phyloP scores from a whole-genome alignment of 2,797 vertebrate genomes.

The Nyctibius grandis region DNA sequence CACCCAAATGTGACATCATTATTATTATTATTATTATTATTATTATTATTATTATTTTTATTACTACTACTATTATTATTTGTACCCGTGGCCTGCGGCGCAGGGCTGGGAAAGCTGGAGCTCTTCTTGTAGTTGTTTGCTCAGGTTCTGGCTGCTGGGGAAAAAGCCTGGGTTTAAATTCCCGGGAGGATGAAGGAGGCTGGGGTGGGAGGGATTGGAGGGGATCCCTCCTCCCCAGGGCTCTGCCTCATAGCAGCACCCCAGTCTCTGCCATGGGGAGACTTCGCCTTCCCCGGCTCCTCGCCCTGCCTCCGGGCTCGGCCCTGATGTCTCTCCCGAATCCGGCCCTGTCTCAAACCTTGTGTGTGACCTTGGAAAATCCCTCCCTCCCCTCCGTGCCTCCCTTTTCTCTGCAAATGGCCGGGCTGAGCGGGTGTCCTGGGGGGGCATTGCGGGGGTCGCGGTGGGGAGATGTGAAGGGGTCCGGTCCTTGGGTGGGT shows the following conservation, averaged over 20 bases:
- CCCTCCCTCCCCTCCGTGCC: background rate
- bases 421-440: background rate
- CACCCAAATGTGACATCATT: background rate
- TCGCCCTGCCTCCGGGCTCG: background rate
- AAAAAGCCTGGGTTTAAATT: constrained; percentile 18
- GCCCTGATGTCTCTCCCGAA: background rate
- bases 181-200: constrained; percentile 20
- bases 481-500: background rate
- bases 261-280: background rate
- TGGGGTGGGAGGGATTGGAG: constrained; percentile 20
- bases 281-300: background rate
- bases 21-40: background rate
- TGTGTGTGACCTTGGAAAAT: constrained; percentile 55
- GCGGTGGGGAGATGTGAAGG: background rate
- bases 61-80: background rate
- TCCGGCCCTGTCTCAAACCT: constrained; percentile 20
- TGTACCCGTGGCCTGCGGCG: background rate
- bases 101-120: background rate
- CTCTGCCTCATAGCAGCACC: constrained; percentile 22
- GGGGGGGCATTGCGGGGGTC: background rate
- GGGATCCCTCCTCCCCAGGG: constrained; percentile 5
- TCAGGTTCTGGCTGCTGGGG: background rate
- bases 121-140: background rate
- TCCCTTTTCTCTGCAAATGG: background rate
- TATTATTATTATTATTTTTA: background rate